phyloP scores from a whole-genome alignment of 2,888 invertebrate species.

The Shargacucullia verbasci region DNA sequence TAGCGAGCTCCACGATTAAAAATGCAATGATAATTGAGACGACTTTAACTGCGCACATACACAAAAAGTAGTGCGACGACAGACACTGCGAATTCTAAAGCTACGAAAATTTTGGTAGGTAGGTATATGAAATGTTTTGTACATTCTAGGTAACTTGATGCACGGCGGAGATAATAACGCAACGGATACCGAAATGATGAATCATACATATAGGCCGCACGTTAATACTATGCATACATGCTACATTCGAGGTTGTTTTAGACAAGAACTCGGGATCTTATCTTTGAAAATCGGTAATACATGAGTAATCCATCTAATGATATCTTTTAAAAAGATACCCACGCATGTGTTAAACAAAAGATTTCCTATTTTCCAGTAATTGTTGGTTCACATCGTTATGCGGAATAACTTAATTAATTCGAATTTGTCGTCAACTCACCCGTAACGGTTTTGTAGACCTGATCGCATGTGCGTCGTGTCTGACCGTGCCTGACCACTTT shows the following conservation, averaged over 20 bases:
- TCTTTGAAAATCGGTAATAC: slow-evolving; percentile 39
- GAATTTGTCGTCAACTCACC: slow-evolving; percentile 53
- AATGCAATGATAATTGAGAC: slow-evolving; percentile 57
- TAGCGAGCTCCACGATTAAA: slow-evolving; percentile 34
- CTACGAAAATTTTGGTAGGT: slow-evolving; percentile 20
- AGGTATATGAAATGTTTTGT: slow-evolving; percentile 16
- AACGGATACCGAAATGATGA: slow-evolving; percentile 44
- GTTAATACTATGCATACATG: slow-evolving; percentile 9
- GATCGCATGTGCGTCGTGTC: slow-evolving; percentile 29
- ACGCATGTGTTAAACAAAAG: slow-evolving; percentile 49
- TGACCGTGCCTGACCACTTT: slow-evolving; percentile 37
- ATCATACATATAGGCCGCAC: slow-evolving; percentile 38
- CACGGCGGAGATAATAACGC: slow-evolving; percentile 41
- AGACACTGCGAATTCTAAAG: slow-evolving; percentile 31
- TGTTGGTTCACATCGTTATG: slow-evolving; percentile 47
- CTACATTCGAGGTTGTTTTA: slow-evolving; percentile 15
- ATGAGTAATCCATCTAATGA: slow-evolving; percentile 30
- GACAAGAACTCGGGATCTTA: slow-evolving; percentile 11
- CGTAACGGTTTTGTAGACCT: slow-evolving; percentile 50
- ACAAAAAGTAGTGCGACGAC: slow-evolving; percentile 26
- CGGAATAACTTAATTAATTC: slow-evolving; percentile 52
- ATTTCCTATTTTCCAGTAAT: slow-evolving; percentile 32
- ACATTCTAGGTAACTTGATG: slow-evolving; percentile 48
- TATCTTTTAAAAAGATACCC: too few relatives aligned
- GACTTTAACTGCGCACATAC: slow-evolving; percentile 28